phyloP scores from a whole-genome alignment of 2,797 vertebrate genomes.

The Sebastes diaconus region DNA sequence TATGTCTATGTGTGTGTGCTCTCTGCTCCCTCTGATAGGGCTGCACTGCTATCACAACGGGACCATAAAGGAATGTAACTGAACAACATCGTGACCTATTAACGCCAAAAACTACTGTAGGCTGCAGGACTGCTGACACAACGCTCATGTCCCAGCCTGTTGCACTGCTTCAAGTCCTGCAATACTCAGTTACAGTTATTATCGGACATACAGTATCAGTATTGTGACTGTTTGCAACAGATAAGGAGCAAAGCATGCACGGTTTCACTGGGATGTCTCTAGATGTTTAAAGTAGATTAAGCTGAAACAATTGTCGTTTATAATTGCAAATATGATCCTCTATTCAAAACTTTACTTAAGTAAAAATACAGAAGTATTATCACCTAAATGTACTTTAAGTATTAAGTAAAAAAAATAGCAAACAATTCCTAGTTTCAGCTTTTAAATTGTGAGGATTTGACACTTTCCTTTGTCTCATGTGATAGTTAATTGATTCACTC shows the following conservation, averaged over 20 bases:
- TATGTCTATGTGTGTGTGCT: not conserved
- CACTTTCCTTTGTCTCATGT: not conserved
- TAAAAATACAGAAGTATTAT: not conserved
- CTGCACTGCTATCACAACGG: conserved; percentile 4
- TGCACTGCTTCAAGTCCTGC: not conserved
- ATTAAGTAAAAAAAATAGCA: not conserved
- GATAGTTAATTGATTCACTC: not conserved
- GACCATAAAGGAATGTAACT: conserved; percentile 38
- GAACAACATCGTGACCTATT: conserved; percentile 40
- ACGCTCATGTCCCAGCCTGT: not conserved
- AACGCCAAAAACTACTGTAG: conserved; percentile 8
- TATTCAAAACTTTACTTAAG: no score
- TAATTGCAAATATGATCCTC: no score
- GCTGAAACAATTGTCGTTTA: not conserved
- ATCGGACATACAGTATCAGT: not conserved
- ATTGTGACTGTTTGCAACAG: not conserved
- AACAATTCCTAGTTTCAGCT: not conserved
- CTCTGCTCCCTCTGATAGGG: not conserved
- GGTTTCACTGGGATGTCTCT: not conserved
- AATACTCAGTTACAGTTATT: not conserved
- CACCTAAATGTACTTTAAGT: not conserved
- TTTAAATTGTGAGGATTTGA: not conserved
- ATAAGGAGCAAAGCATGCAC: not conserved
- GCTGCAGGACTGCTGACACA: not conserved
- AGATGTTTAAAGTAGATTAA: not conserved